Conservation (phyloP, 2,797 vertebrate species). For the Carduelis carduelis region DNA sequence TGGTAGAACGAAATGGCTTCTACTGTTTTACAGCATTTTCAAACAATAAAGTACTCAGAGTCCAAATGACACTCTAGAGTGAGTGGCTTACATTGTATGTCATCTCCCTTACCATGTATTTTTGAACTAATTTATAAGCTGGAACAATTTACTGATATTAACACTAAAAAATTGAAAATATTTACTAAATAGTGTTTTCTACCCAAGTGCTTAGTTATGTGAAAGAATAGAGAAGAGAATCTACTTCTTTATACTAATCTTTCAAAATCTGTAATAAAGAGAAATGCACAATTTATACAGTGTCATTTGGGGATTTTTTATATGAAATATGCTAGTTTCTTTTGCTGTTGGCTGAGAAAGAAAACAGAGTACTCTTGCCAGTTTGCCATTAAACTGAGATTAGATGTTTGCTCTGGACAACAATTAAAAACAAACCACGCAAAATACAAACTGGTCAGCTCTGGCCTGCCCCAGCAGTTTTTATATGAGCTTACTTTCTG, state of each 20-base stretch:
- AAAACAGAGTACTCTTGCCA: background rate
- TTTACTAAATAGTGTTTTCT: background rate
- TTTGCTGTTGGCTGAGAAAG: background rate
- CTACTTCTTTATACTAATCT: slow-evolving; percentile 1
- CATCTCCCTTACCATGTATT: background rate
- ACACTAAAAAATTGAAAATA: slow-evolving; percentile 1
- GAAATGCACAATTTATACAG: background rate
- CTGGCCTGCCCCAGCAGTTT: background rate
- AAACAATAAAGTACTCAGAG: background rate
- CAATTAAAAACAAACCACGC: background rate
- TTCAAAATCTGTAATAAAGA: background rate
- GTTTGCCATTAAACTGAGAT: background rate
- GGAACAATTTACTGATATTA: background rate
- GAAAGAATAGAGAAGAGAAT: background rate
- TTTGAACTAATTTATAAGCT: slow-evolving; percentile 12
- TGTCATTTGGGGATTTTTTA: background rate
- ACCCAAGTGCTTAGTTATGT: background rate
- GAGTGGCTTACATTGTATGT: background rate
- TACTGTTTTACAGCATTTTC: background rate
- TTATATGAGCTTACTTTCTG: background rate
- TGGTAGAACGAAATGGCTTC: background rate
- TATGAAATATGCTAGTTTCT: background rate
- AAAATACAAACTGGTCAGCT: background rate
- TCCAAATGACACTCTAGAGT: background rate
- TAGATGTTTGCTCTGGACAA: background rate